Conservation (phyloP, 2,797 vertebrate genomes). For the Setipinna tenuifilis region DNA sequence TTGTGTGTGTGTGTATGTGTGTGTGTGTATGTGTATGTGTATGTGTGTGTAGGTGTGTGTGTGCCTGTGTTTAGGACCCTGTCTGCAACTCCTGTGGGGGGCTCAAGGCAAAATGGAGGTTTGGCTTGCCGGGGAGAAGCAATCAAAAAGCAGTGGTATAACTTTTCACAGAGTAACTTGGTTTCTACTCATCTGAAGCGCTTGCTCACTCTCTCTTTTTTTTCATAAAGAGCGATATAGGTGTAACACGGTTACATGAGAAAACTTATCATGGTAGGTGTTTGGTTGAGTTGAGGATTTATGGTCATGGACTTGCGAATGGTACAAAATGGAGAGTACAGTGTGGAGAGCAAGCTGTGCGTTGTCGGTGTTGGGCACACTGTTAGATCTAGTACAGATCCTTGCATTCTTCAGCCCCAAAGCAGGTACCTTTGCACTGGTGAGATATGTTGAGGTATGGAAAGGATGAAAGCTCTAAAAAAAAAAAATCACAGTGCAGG, state of each 20-base stretch:
- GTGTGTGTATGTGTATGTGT: too few relatives aligned
- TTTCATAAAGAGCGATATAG: conserved; percentile 9
- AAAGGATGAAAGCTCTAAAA: too few relatives aligned
- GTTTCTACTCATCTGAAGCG: neutral
- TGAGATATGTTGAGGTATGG: too few relatives aligned
- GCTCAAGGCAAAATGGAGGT: conserved; percentile 6
- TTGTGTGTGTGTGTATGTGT: neutral
- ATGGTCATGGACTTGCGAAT: neutral
- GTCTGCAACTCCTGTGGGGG: conserved; percentile 4
- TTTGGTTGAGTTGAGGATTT: neutral
- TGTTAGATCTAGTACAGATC: neutral
- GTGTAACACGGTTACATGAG: conserved; percentile 7
- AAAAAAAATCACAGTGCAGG: too few relatives aligned
- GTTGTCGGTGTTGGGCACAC: neutral
- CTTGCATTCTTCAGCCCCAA: neutral
- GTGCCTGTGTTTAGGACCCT: neutral
- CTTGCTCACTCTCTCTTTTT: neutral
- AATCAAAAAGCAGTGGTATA: conserved; percentile 24
- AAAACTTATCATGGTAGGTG: neutral
- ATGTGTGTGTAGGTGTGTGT: too few relatives aligned
- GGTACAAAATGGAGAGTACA: neutral
- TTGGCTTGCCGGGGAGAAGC: conserved; percentile 6
- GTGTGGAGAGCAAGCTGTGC: neutral
- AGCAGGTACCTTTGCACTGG: too few relatives aligned
- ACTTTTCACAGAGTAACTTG: neutral